Evolutionary conservation across 30 jellyfish, hydroid and myxozoan genomes (phyloP).

Genomic region (Mastigias papua): DNA sequence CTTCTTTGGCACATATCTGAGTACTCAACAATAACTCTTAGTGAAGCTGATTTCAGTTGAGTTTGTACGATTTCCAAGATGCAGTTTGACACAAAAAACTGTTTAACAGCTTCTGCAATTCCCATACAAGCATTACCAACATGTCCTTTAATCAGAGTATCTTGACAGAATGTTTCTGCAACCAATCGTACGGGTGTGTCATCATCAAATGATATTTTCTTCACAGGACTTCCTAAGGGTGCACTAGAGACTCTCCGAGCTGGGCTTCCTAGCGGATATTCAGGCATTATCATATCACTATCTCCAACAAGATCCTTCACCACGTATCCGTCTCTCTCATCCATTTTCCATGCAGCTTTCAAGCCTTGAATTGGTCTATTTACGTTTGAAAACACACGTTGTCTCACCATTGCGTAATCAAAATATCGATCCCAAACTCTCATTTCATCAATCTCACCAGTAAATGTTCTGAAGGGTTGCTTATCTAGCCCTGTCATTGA

Average conservation of each 20-base stretch:
- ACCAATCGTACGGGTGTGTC: conserved; percentile 18
- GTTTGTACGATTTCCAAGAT: not conserved
- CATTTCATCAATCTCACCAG: conserved; percentile 68
- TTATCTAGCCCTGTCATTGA: conserved; percentile 27
- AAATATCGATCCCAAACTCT: conserved; percentile 59
- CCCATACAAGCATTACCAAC: conserved; percentile 44
- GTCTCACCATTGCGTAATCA: conserved; percentile 59
- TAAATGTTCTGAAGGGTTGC: conserved; percentile 31
- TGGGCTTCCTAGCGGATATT: conserved; percentile 64
- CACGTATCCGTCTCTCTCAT: conserved; percentile 54
- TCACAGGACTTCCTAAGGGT: conserved; percentile 41
- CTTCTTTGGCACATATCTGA: conserved; percentile 43
- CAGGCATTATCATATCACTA: conserved; percentile 48
- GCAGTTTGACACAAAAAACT: conserved; percentile 49
- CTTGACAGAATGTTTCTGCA: conserved; percentile 55
- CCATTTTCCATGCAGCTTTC: conserved; percentile 60
- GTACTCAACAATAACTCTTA: conserved; percentile 38
- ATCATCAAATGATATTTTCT: conserved; percentile 22
- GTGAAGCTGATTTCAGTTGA: conserved; percentile 31
- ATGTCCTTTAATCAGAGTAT: conserved; percentile 38
- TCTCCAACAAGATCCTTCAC: conserved; percentile 55
- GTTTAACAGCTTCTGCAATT: conserved; percentile 9
- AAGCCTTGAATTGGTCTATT: conserved; percentile 58
- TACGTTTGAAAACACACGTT: conserved; percentile 47
- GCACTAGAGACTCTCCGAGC: conserved; percentile 58